These are phyloP conservation scores for Acipenser transmontanus DNA, from an alignment of 2,797 vertebrate genomes.

Conservation along the genomic window DNA sequence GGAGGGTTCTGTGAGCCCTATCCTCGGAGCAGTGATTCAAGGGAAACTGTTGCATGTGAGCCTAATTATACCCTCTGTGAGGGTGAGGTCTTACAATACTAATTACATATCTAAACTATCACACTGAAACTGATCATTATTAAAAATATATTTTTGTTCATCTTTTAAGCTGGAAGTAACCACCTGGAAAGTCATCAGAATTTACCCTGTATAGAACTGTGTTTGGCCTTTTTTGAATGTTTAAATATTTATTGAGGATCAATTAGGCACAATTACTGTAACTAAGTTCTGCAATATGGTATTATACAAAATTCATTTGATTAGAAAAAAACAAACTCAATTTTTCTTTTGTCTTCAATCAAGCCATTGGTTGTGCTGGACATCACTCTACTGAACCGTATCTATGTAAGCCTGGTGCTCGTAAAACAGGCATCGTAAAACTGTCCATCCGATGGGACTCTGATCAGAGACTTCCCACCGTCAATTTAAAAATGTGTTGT, in stretches of 20 bases:
- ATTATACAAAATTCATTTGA: conserved; percentile 17
- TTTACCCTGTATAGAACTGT: not conserved
- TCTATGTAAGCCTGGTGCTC: no score
- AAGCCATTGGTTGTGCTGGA: no score
- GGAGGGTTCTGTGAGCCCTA: not conserved
- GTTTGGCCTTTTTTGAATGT: not conserved
- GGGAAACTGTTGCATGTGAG: conserved; percentile 19
- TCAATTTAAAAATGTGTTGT: no score
- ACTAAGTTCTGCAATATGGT: conserved; percentile 34
- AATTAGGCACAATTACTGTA: not conserved
- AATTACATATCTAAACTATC: conserved; percentile 22
- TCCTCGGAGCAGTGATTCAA: not conserved
- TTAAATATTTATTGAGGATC: conserved; percentile 8
- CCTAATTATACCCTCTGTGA: conserved; percentile 17
- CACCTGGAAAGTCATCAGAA: conserved; percentile 7
- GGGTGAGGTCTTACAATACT: conserved; percentile 14
- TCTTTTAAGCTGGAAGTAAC: conserved; percentile 16
- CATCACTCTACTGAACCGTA: no score
- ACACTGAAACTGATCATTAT: conserved; percentile 5
- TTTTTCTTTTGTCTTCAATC: not conserved
- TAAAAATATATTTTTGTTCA: conserved; percentile 11
- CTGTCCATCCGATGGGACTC: no score
- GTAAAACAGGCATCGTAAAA: no score
- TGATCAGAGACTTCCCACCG: no score
- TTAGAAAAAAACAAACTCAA: not conserved